phyloP scores from a whole-genome alignment of 2,888 invertebrate species.

The Tenthredo mesomela region DNA sequence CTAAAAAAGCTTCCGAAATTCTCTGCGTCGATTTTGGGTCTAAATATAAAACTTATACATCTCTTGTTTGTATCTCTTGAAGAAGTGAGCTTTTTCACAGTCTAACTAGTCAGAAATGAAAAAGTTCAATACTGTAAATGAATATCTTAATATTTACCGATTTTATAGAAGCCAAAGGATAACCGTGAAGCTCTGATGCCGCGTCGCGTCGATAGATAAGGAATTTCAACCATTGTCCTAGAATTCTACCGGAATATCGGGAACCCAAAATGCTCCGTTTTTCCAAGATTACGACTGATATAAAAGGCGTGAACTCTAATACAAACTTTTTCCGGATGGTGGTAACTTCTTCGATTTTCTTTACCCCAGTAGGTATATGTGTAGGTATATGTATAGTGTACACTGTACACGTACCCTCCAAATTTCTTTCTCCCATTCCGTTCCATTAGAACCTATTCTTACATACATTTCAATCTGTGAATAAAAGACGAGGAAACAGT shows the following conservation, averaged over 20 bases:
- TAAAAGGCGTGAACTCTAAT: not conserved
- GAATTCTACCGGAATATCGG: not conserved
- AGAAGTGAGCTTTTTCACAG: not conserved
- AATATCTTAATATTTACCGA: not conserved
- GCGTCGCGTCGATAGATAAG: not conserved
- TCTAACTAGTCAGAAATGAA: no score
- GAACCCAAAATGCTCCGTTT: not conserved
- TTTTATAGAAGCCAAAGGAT: not conserved
- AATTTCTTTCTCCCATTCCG: not conserved
- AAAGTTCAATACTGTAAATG: no score
- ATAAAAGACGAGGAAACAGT: not conserved
- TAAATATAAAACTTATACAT: not conserved
- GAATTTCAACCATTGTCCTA: constrained; percentile 1
- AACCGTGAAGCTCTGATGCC: not conserved
- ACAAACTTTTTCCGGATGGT: constrained; percentile 20
- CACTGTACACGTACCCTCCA: not conserved
- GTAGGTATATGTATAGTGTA: not conserved
- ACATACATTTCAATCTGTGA: not conserved
- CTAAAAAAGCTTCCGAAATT: not conserved
- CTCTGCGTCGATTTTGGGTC: not conserved
- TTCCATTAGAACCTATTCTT: not conserved
- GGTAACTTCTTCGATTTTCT: constrained; percentile 14
- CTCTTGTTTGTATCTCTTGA: not conserved
- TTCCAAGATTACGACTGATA: not conserved
- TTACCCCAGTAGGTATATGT: no score